Conservation (phyloP, 2,888 invertebrate species). For the Sepiola atlantica region DNA sequence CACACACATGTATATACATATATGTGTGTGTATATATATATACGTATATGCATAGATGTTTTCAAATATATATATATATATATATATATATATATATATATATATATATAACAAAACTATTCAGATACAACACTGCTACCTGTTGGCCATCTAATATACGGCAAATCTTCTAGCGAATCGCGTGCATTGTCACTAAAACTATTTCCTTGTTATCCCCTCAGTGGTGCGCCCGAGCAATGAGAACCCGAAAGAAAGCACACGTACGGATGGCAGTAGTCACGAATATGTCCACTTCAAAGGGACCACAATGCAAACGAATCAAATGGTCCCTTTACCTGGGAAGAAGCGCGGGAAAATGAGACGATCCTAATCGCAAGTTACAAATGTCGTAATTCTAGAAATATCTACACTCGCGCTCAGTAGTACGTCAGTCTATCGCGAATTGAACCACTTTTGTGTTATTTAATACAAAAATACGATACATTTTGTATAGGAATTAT, state of each 20-base stretch:
- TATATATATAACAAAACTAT: background rate
- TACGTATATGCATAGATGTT: background rate
- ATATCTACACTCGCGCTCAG: too few relatives aligned
- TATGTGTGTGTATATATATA: background rate
- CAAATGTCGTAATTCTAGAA: background rate
- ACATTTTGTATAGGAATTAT: too few relatives aligned
- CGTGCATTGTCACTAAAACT: background rate
- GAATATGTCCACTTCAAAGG: background rate
- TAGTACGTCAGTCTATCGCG: too few relatives aligned
- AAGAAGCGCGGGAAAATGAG: background rate
- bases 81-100: too few relatives aligned
- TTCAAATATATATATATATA: background rate
- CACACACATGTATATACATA: background rate
- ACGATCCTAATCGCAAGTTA: background rate
- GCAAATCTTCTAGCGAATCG: background rate
- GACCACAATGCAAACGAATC: background rate
- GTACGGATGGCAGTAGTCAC: background rate
- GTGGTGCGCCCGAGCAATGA: background rate
- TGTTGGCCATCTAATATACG: background rate
- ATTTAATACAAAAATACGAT: too few relatives aligned
- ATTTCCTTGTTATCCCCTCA: background rate
- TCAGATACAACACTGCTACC: background rate
- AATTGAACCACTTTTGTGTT: too few relatives aligned
- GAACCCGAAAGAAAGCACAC: background rate
- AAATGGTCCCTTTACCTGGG: background rate